Conservation (phyloP, 1,140 invertebrate genomes). For the Euglossa dilemma region DNA sequence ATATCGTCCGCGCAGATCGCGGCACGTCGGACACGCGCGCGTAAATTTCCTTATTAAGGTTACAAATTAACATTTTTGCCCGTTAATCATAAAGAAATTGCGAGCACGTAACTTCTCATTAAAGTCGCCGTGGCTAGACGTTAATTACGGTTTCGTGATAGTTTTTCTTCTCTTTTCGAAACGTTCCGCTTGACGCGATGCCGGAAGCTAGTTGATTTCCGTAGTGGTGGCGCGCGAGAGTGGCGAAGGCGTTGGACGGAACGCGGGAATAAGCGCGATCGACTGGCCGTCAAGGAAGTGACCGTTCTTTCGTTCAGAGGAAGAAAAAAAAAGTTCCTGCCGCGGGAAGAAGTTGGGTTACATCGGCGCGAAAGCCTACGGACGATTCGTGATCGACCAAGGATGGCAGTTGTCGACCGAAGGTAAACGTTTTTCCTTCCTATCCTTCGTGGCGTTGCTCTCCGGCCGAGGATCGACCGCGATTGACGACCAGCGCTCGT, state of each 20-base stretch:
- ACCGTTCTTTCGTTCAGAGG: constrained; percentile 22
- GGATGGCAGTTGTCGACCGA: neutral
- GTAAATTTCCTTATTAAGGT: constrained; percentile 43
- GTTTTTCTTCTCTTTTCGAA: constrained; percentile 36
- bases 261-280: constrained; percentile 39
- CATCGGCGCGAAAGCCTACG: neutral
- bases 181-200: constrained; percentile 58
- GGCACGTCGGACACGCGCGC: neutral
- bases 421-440: neutral
- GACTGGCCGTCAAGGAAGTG: constrained; percentile 36
- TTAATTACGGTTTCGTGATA: constrained; percentile 62
- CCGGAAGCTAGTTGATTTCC: constrained; percentile 59
- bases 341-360: neutral
- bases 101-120: constrained; percentile 60
- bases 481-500: no score
- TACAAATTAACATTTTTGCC: constrained; percentile 41
- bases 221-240: constrained; percentile 29
- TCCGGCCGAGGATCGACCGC: neutral
- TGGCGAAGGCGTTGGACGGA: constrained; percentile 44
- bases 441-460: neutral
- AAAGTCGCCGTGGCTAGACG: constrained; percentile 51
- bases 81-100: constrained; percentile 46
- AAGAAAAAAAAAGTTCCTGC: neutral
- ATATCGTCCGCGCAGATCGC: neutral
- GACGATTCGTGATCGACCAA: neutral